Conservation (phyloP, 2,888 invertebrate species). For the Resseliella maxima region DNA sequence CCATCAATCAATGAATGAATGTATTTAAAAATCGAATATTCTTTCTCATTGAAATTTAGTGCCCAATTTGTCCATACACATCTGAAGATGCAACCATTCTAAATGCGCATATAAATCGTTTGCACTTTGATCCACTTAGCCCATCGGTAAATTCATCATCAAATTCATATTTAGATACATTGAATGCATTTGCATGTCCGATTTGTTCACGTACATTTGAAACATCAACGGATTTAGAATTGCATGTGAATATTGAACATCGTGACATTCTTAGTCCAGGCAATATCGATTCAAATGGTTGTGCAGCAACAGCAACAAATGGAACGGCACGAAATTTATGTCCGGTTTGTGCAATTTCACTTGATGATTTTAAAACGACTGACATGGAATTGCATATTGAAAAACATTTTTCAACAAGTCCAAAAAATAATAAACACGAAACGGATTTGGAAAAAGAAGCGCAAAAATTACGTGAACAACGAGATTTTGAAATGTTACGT, state of each 20-base stretch:
- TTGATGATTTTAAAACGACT: constrained; percentile 65
- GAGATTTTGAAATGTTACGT: constrained; percentile 82
- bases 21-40: not conserved
- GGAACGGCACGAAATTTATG: constrained; percentile 65
- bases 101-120: constrained; percentile 86
- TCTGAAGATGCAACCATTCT: constrained; percentile 79
- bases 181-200: constrained; percentile 77
- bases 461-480: constrained; percentile 78
- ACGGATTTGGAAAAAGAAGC: constrained; percentile 73
- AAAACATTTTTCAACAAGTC: constrained; percentile 75
- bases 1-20: not conserved
- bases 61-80: constrained; percentile 81
- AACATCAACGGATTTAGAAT: constrained; percentile 81
- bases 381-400: constrained; percentile 82
- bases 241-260: constrained; percentile 88
- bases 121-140: constrained; percentile 73
- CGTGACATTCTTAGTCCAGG: constrained; percentile 63
- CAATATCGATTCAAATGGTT: constrained; percentile 60
- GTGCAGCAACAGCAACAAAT: constrained; percentile 62
- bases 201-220: constrained; percentile 80
- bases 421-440: constrained; percentile 60
- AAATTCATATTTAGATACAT: constrained; percentile 68
- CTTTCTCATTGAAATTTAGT: constrained; percentile 67
- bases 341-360: constrained; percentile 68
- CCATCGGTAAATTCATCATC: constrained; percentile 64